Percentiles rank a stretch among this genome's conserved stretches.
Conservation (phyloP, 2,888 invertebrate genomes). For the Koerneria pararmatus region DNA sequence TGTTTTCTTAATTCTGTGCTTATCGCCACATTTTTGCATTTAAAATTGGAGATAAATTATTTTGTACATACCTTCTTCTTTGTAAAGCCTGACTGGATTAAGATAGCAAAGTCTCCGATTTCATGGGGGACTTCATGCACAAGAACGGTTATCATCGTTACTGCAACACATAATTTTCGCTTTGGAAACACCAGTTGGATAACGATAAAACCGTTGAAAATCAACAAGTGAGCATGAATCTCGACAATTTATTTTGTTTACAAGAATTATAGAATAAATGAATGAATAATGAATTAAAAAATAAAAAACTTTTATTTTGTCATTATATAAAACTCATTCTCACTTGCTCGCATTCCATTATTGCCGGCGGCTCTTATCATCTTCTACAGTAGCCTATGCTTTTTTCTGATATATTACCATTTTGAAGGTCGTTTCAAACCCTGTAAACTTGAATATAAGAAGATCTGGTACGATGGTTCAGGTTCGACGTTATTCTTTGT, state of each 20-base stretch:
- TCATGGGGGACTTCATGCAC: conserved; percentile 98
- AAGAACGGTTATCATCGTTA: conserved; percentile 91
- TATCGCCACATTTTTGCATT: conserved; percentile 7
- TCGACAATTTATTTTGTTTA: too few species aligned
- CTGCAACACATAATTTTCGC: conserved; percentile 68
- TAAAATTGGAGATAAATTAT: not conserved
- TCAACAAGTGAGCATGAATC: conserved; percentile 1
- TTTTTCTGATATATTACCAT: too few species aligned
- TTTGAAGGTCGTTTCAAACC: too few species aligned
- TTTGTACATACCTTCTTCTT: conserved; percentile 70
- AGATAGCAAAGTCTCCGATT: conserved; percentile 97
- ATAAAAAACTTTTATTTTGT: too few species aligned
- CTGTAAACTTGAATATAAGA: too few species aligned
- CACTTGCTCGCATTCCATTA: too few species aligned
- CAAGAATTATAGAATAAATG: not conserved
- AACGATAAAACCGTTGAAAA: not conserved
- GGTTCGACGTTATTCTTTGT: not conserved
- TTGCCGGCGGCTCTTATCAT: too few species aligned
- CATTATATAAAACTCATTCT: too few species aligned
- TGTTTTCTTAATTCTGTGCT: too few species aligned
- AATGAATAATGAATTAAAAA: not conserved
- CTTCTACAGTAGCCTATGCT: too few species aligned
- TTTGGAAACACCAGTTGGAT: not conserved
- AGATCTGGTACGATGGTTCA: too few species aligned
- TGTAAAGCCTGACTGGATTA: conserved; percentile 92